A percentile compares a stretch with the other conserved stretches of the same genome.
phyloP scores from a whole-genome alignment of 2,797 vertebrate species.

The Alauda arvensis region DNA sequence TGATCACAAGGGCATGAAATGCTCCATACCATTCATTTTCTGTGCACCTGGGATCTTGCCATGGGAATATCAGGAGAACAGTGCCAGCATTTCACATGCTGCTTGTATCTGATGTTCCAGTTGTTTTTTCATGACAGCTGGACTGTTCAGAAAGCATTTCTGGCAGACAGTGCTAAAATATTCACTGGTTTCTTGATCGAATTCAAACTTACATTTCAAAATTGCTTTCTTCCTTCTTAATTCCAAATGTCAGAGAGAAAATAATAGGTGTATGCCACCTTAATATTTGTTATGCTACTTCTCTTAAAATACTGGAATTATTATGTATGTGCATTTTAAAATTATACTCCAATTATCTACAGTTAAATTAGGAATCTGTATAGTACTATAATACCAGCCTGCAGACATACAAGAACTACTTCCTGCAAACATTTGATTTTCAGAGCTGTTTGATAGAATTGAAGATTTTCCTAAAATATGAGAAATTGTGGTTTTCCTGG shows the following conservation, averaged over 20 bases:
- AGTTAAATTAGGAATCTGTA: neutral
- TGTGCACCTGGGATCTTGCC: neutral
- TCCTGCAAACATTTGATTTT: constrained; percentile 4
- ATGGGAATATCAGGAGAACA: neutral
- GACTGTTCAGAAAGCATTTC: constrained; percentile 18
- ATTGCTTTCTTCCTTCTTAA: constrained; percentile 14
- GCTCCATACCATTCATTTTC: neutral
- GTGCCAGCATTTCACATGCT: neutral
- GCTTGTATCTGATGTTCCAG: constrained; percentile 6
- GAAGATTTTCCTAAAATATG: neutral
- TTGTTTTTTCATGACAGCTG: neutral
- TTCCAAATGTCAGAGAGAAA: constrained; percentile 15
- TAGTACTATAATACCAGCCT: neutral
- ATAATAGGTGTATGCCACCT: neutral
- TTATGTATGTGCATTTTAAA: neutral
- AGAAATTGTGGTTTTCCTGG: neutral
- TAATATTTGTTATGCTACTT: neutral
- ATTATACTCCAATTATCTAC: neutral
- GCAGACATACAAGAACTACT: neutral
- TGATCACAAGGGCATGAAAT: constrained; percentile 17
- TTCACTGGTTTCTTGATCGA: neutral
- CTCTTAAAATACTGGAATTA: neutral
- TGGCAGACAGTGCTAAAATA: constrained; percentile 6
- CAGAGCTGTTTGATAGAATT: neutral
- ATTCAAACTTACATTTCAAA: constrained; percentile 9